Evolutionary conservation across 92 coral and sea anemone species (phyloP).

Genomic region (Heteractis magnifica): DNA sequence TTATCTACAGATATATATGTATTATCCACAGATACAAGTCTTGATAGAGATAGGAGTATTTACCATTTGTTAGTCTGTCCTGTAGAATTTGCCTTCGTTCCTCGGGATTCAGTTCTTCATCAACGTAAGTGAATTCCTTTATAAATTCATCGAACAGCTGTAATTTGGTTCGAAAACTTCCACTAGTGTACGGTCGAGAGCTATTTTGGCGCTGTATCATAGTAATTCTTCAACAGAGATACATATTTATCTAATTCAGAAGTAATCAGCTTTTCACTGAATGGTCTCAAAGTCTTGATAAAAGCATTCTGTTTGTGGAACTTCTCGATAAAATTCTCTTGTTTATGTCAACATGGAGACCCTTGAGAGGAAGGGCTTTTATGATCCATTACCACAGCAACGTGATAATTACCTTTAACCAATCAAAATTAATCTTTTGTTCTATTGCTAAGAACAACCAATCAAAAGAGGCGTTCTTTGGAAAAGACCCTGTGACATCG

Average conservation of each 20-base stretch:
- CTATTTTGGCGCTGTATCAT: conserved; percentile 80
- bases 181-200: conserved; percentile 94
- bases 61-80: conserved; percentile 90
- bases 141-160: conserved; percentile 86
- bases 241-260: neutral
- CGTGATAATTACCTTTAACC: conserved; percentile 52
- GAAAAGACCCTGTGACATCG: neutral
- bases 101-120: conserved; percentile 95
- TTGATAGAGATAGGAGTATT: neutral
- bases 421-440: conserved; percentile 52
- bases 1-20: neutral
- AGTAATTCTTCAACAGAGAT: neutral
- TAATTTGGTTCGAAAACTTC: conserved; percentile 85
- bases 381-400: conserved; percentile 70
- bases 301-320: neutral
- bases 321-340: neutral
- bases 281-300: neutral
- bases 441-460: conserved; percentile 27
- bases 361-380: conserved; percentile 5
- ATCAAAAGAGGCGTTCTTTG: conserved; percentile 29
- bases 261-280: conserved; percentile 12
- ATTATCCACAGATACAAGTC: too few relatives aligned
- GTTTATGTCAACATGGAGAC: conserved; percentile 17
- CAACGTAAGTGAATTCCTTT: conserved; percentile 93
- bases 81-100: conserved; percentile 90